A percentile compares a stretch with the other conserved stretches of the same genome.
Conservation (phyloP, 2,113 vertebrate genomes). For the Lanius ludovicianus region DNA sequence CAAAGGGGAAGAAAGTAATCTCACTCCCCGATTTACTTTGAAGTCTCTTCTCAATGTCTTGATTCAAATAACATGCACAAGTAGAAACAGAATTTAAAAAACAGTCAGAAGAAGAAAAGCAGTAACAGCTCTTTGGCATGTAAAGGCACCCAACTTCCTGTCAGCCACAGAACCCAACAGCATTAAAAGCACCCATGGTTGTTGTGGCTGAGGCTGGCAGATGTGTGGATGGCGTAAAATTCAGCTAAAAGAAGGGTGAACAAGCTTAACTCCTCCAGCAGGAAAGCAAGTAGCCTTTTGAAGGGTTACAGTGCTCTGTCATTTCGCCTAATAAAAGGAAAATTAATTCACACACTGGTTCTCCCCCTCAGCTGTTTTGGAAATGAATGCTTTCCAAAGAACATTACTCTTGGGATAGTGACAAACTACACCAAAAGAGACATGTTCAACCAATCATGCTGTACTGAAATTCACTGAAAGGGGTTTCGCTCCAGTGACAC, state of each 20-base stretch:
- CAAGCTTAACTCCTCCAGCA: not conserved
- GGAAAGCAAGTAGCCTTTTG: not conserved
- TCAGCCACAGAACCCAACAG: not conserved
- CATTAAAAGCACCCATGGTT: not conserved
- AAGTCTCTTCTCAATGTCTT: not conserved
- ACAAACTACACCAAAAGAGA: not conserved
- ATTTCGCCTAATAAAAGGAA: not conserved
- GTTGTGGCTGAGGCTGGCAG: not conserved
- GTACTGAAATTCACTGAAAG: not conserved
- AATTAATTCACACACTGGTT: not conserved
- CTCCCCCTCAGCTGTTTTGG: not conserved
- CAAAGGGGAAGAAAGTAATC: not conserved
- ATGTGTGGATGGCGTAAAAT: not conserved
- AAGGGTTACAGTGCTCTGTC: not conserved
- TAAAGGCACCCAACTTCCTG: not conserved
- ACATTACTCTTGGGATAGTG: not conserved
- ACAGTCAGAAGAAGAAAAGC: not conserved
- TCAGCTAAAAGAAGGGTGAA: not conserved
- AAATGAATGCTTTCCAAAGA: not conserved
- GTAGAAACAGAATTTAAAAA: not conserved
- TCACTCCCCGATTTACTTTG: not conserved
- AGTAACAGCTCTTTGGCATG: not conserved
- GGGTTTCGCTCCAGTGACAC: not conserved
- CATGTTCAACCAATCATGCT: not conserved
- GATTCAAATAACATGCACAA: not conserved